Base-by-base conservation (phyloP, 2,797 vertebrate genomes). In the Phalloptychus januarius region DNA sequence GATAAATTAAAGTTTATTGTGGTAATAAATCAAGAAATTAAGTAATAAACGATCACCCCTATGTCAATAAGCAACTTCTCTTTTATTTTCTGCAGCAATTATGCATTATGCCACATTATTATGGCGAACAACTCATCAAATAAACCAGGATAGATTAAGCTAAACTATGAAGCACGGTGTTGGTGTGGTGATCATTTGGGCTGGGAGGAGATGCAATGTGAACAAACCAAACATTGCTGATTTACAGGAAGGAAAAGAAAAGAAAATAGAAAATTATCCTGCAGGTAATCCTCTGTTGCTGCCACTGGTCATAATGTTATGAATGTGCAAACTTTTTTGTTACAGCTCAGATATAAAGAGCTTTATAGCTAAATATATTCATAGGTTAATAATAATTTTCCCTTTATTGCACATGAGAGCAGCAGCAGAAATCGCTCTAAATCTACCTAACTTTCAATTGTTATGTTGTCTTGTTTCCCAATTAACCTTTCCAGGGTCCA, bases 401-500 rank as follows among this genome's bases (percentile, higher is more conserved):
- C 54, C 36, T 74, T 81, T 40, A 77, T 52, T 63, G 72, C 72
- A 45, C 71, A 78, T 36, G 33, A 67, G 38, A 85, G 16, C 50
- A 5, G 23, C 81, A 44, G 52, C 77, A 48, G 63, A 45, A 78
- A 82, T 85, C 69, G 63, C 54, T 74, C 16, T 8, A 58, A 75
- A 79, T 61, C 84, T 44, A 36, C 69, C 85, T 87, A 91, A 86
- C 83, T 75, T 76, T 75, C 79, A 72, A 54, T 78, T 84, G 79
- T 74, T 89, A 78, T 74, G 85, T 83, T 48, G 61, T 88, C 78
- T 90, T 87, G 89, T 91, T 92, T 92, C 90, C 93, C 91, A 93
- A 94, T 94, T 93, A 94, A 94, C 94, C 94, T 94, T 94, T 94
- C 79, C 79, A 12, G 81, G 79, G 79, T 88, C 84, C 90, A 89